Percentiles rank a stretch among this genome's conserved stretches.
Conservation (phyloP, 2,888 invertebrate species). For the Erannis defoliaria region DNA sequence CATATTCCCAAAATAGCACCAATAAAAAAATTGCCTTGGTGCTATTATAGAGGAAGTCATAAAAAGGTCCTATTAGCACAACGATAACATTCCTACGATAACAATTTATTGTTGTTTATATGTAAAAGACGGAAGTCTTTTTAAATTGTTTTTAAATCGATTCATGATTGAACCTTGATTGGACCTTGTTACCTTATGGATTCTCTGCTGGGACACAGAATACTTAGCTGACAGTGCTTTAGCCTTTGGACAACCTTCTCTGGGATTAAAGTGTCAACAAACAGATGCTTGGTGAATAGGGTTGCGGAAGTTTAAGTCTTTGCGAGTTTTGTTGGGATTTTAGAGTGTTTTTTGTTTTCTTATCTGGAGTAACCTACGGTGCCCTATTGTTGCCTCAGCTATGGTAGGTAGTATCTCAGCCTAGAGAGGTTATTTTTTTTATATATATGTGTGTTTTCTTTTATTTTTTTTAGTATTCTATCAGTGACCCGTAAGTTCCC, state of each 20-base stretch:
- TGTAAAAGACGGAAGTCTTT: no score
- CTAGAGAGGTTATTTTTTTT: no score
- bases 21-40: no score
- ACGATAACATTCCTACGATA: constrained; percentile 18
- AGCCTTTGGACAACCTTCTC: constrained; percentile 23
- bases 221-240: neutral
- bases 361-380: no score
- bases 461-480: no score
- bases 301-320: neutral
- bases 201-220: neutral
- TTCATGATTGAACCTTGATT: constrained; percentile 18
- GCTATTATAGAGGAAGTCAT: constrained; percentile 22
- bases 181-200: constrained; percentile 18
- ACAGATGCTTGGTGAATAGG: constrained; percentile 17
- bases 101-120: constrained; percentile 8
- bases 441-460: no score
- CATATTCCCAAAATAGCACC: no score
- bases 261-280: constrained; percentile 27
- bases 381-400: no score
- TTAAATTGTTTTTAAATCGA: constrained; percentile 24
- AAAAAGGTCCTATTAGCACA: constrained; percentile 15
- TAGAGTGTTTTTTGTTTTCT: no score
- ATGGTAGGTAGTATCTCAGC: no score
- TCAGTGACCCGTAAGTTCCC: no score
- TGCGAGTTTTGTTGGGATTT: neutral